phyloP scores from a whole-genome alignment of 2,888 invertebrate genomes.

The Cephonodes hylas region DNA sequence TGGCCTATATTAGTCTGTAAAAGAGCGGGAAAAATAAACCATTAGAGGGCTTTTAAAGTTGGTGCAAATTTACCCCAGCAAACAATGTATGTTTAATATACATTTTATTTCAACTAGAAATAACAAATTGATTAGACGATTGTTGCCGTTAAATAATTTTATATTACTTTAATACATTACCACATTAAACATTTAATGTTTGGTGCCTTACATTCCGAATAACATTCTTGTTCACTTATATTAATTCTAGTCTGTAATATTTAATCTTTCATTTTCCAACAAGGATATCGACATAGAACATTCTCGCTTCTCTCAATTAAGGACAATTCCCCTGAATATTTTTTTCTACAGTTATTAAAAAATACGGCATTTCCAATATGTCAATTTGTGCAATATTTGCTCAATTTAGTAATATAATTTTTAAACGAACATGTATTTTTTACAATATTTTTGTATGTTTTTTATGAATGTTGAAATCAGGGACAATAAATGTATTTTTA shows the following conservation, averaged over 20 bases:
- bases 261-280: not conserved
- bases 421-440: constrained; percentile 48
- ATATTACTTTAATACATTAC: not conserved
- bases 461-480: constrained; percentile 57
- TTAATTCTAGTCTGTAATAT: not conserved
- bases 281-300: no score
- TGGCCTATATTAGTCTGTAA: no score
- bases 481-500: constrained; percentile 62
- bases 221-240: constrained; percentile 14
- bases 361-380: not conserved
- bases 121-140: not conserved
- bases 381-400: constrained; percentile 24
- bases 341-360: not conserved
- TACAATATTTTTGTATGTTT: constrained; percentile 56
- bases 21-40: no score
- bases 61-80: not conserved
- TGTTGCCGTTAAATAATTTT: not conserved
- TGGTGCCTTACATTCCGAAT: constrained; percentile 20
- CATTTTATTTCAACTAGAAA: not conserved
- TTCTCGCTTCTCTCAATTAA: no score
- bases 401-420: constrained; percentile 37
- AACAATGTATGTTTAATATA: not conserved
- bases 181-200: not conserved
- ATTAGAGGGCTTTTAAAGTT: not conserved
- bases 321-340: no score